Conservation (phyloP, 2,797 vertebrate genomes). For the Oceanodroma leucorhoa region DNA sequence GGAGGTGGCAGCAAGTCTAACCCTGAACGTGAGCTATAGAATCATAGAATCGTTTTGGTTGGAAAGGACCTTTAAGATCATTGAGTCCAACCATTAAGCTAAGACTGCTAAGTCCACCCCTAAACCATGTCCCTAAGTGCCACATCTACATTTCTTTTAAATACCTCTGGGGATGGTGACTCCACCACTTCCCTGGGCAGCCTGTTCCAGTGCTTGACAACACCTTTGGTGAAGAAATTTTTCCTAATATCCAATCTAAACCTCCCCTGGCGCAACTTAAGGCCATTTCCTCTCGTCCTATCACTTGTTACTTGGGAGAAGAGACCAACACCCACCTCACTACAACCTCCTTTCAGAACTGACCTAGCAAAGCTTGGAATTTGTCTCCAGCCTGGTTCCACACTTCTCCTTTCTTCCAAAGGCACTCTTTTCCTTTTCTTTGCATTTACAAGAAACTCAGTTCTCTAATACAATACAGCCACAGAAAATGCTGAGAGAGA, state of each 20-base stretch:
- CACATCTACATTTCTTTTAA: neutral
- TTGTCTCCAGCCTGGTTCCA: neutral
- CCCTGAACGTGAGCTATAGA: neutral
- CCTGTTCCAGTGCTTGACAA: neutral
- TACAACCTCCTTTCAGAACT: neutral
- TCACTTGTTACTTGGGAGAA: neutral
- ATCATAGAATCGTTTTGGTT: neutral
- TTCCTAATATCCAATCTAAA: neutral
- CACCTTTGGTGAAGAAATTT: neutral
- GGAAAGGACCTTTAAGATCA: neutral
- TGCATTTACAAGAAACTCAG: neutral
- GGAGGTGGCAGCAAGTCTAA: neutral
- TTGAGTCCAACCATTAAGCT: neutral
- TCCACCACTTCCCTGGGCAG: neutral
- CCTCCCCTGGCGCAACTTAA: neutral
- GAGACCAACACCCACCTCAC: rapidly evolving
- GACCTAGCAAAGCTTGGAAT: neutral
- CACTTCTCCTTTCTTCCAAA: neutral
- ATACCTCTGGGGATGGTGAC: too few relatives aligned
- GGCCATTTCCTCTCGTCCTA: neutral
- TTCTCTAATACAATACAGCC: neutral
- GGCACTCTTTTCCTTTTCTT: neutral
- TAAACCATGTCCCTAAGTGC: neutral
- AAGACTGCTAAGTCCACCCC: neutral
- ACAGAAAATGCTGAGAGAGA: neutral